Percentiles rank a stretch among this genome's conserved stretches.
phyloP scores from a whole-genome alignment of 2,113 vertebrate genomes.

The Vimba vimba region DNA sequence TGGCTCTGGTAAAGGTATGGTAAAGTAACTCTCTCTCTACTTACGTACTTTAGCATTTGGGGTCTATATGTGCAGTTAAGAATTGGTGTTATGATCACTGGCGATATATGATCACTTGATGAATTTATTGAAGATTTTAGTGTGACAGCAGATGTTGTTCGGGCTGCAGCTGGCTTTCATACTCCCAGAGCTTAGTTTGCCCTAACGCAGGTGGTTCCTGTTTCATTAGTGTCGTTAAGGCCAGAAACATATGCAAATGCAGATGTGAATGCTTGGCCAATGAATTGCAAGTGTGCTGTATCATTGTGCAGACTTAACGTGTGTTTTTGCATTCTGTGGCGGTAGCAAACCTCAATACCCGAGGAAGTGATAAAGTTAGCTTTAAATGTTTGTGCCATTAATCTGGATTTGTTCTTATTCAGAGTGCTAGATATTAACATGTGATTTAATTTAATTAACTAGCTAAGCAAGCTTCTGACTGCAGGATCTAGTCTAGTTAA shows the following conservation, averaged over 20 bases:
- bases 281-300: neutral
- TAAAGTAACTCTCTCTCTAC: neutral
- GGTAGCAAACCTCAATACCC: neutral
- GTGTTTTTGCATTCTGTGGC: neutral
- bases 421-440: neutral
- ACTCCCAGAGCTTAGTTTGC: conserved; percentile 78
- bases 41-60: neutral
- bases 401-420: neutral
- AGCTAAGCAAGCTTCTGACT: neutral
- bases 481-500: neutral
- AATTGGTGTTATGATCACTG: conserved; percentile 40
- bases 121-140: conserved; percentile 55
- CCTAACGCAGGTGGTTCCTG: conserved; percentile 72
- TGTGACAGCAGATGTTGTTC: conserved; percentile 59
- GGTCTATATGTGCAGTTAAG: conserved; percentile 31
- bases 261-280: conserved; percentile 18
- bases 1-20: too few species aligned
- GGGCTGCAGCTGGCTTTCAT: conserved; percentile 68
- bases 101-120: conserved; percentile 59
- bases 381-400: neutral
- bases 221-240: conserved; percentile 67
- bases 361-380: neutral
- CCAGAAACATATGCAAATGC: neutral
- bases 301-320: neutral
- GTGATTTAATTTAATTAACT: neutral